Percentiles rank a stretch among this genome's conserved stretches.
These are phyloP conservation scores for Eilema depressum DNA, from an alignment of 2,888 invertebrate genomes.

Conservation along the genomic window DNA sequence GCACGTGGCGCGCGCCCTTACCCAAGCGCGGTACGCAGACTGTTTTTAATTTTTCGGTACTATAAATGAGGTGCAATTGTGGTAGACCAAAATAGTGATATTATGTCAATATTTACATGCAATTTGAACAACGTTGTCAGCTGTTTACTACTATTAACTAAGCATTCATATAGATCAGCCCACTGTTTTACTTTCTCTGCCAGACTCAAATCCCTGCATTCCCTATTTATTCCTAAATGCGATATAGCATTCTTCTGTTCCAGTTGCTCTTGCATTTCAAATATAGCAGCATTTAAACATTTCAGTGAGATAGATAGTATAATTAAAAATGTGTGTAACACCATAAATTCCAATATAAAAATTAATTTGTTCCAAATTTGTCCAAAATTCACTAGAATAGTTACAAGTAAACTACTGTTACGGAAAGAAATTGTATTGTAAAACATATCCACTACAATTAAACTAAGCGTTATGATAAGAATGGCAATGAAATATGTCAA, in stretches of 20 bases:
- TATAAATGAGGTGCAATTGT: not conserved
- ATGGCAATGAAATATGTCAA: not conserved
- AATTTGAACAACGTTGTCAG: not conserved
- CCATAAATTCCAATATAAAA: slow-evolving; percentile 4
- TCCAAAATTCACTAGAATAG: not conserved
- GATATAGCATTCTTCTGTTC: not conserved
- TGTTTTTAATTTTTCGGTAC: no score
- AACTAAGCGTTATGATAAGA: not conserved
- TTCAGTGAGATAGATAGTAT: not conserved
- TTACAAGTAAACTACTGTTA: not conserved
- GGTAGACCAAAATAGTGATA: not conserved
- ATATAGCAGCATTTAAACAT: not conserved
- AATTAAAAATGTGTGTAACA: not conserved
- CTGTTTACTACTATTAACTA: not conserved
- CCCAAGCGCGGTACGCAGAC: no score
- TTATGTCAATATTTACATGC: not conserved
- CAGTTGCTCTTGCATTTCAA: not conserved
- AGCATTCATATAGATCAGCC: not conserved
- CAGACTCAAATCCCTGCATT: not conserved
- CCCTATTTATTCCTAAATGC: no score
- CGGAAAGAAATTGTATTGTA: not conserved
- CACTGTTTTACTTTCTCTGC: not conserved
- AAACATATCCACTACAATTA: not conserved
- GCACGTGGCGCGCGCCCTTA: no score
- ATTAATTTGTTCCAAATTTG: not conserved